Evolutionary conservation across 2,113 vertebrate species (phyloP).

Genomic region (Engraulis encrasicolus): DNA sequence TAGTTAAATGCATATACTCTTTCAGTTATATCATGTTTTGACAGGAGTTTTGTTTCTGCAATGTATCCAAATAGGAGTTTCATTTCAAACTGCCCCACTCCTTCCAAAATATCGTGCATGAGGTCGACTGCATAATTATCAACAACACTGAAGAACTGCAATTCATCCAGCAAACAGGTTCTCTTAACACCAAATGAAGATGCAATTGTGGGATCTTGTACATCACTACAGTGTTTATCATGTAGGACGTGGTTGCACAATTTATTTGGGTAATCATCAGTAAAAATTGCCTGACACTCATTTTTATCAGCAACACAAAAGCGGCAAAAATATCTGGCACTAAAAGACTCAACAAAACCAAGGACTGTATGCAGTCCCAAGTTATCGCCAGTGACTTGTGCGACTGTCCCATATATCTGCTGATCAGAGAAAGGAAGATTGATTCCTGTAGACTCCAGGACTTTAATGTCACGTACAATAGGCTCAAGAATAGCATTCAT

Average conservation of each 20-base stretch:
- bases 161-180: slow-evolving; percentile 14
- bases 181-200: slow-evolving; percentile 34
- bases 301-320: slow-evolving; percentile 23
- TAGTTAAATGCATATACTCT: slow-evolving; percentile 9
- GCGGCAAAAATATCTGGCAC: slow-evolving; percentile 19
- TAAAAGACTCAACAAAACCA: slow-evolving; percentile 27
- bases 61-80: slow-evolving; percentile 15
- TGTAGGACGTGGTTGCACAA: not conserved
- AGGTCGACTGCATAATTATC: slow-evolving; percentile 27
- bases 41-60: not conserved
- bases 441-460: slow-evolving; percentile 8
- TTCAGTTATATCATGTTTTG: not conserved
- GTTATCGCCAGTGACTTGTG: not conserved
- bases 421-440: not conserved
- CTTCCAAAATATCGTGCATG: slow-evolving; percentile 37
- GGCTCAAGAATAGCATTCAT: slow-evolving; percentile 18
- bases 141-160: not conserved
- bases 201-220: not conserved
- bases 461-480: slow-evolving; percentile 25
- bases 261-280: slow-evolving; percentile 11
- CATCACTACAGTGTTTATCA: not conserved
- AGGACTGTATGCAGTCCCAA: not conserved
- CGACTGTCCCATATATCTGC: slow-evolving; percentile 1
- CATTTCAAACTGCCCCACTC: slow-evolving; percentile 32
- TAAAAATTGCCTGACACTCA: not conserved